Percentiles rank a stretch among this genome's conserved stretches.
These are phyloP conservation scores for Urocyon cinereoargenteus DNA, from an alignment of 2,797 vertebrate species.

Conservation along the genomic window DNA sequence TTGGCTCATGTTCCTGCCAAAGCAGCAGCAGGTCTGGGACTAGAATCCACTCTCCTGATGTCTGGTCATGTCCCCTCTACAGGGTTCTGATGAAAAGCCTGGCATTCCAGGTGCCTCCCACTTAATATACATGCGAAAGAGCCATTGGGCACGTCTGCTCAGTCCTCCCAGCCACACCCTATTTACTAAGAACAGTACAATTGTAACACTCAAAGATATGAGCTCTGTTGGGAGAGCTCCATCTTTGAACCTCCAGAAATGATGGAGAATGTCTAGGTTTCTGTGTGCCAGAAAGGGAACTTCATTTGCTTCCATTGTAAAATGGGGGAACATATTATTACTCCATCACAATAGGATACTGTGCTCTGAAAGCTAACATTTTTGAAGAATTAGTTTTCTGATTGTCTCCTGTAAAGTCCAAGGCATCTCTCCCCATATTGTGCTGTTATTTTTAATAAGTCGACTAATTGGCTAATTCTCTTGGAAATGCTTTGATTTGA, in stretches of 20 bases:
- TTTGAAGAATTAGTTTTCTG: slow-evolving; percentile 61
- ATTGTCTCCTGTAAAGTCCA: slow-evolving; percentile 48
- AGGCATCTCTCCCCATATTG: slow-evolving; percentile 50
- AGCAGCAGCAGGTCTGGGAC: background rate
- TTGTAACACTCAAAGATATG: background rate
- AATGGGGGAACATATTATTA: background rate
- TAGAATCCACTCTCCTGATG: background rate
- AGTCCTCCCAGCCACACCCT: background rate
- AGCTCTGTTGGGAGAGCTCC: background rate
- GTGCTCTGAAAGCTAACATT: slow-evolving; percentile 48
- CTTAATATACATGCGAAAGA: background rate
- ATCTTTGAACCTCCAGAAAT: background rate
- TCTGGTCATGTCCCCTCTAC: background rate
- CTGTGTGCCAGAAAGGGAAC: background rate
- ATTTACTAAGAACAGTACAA: background rate
- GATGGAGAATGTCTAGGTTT: background rate
- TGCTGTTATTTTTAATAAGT: slow-evolving; percentile 68
- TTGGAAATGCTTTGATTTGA: slow-evolving; percentile 70
- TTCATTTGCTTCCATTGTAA: slow-evolving; percentile 4
- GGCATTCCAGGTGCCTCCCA: background rate
- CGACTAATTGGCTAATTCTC: slow-evolving; percentile 66
- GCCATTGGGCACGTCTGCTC: background rate
- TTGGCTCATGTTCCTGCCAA: background rate
- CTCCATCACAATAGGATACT: background rate
- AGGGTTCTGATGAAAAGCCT: background rate